Base-by-base conservation (phyloP, 2,888 invertebrate genomes). In the Chaetogeoica ovagalla region DNA sequence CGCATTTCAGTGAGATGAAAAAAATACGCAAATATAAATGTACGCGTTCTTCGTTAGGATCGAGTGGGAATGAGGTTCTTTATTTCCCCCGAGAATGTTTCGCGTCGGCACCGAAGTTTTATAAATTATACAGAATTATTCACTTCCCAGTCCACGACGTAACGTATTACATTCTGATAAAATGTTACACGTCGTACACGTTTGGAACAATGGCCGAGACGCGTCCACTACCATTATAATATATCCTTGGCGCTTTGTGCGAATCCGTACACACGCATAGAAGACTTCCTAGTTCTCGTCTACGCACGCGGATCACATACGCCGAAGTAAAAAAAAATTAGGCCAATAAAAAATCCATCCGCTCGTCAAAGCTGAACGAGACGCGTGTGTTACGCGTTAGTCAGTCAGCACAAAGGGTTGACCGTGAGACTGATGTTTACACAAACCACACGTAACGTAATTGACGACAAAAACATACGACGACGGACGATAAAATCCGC, bases 161-260 rank as follows among this genome's bases (percentile, higher is more conserved):
- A 23, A 13, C 11, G 60, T 60, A 13, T 30, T 30, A 30, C 4
- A 30, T 48, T 15, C 48, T 11, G 13, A 48, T 48, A 48, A 13
- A 48, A 48, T 13, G 48, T 48, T 3, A 15, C 48, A 13, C 48
- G 48, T 48, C 11, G 11, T 13, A 3, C 15, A 13, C 48, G 43
- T 62, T 30, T 30, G 48, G 48, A 77, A 77, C 77, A 77, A 77
- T 77, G 21, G 69, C 19, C 23, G 21, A 30, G 23, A 15, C 23
- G 60, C n/a, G 48, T 9, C 43, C 43, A 43, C 30, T 30, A 30
- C 30, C n/a, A n/a, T n/a, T n/a, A n/a, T n/a, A n/a, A 43, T 13
- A 15, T 75, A 77, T 77, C 77, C 77, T 77, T 77, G 77, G 68
- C 69, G 77, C 52, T 74, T 65, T 65, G 74, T 63, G 48, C 11